Conservation (phyloP, 2,113 vertebrate genomes). For the Neogale vison region DNA sequence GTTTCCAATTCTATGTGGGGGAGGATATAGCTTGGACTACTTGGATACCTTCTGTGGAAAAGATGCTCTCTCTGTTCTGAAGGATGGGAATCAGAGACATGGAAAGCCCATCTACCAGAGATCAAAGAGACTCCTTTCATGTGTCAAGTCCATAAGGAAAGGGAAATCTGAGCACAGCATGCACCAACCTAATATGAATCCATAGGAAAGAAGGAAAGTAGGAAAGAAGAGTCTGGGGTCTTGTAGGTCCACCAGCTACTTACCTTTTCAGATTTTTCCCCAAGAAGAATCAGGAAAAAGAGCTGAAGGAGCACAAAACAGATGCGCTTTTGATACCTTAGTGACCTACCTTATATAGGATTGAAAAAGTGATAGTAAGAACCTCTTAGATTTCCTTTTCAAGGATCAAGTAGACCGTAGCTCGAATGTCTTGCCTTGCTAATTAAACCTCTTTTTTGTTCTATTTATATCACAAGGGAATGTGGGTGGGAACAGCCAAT, state of each 20-base stretch:
- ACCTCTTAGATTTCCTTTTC: slow-evolving; percentile 91
- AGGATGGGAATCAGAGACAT: slow-evolving; percentile 52
- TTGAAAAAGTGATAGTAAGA: slow-evolving; percentile 89
- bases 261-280: slow-evolving; percentile 80
- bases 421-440: slow-evolving; percentile 92
- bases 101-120: slow-evolving; percentile 40
- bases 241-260: slow-evolving; percentile 67
- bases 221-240: slow-evolving; percentile 46
- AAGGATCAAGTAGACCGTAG: slow-evolving; percentile 90
- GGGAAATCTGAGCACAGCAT: slow-evolving; percentile 28
- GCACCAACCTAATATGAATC: slow-evolving; percentile 50
- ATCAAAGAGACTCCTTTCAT: slow-evolving; percentile 1
- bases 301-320: slow-evolving; percentile 72
- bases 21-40: not conserved
- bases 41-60: not conserved
- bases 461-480: slow-evolving; percentile 87
- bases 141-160: slow-evolving; percentile 26
- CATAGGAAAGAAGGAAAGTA: slow-evolving; percentile 38
- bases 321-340: slow-evolving; percentile 53
- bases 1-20: not conserved
- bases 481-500: slow-evolving; percentile 62
- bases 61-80: slow-evolving; percentile 9
- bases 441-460: slow-evolving; percentile 89
- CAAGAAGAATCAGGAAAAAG: slow-evolving; percentile 80
- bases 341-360: slow-evolving; percentile 90